A percentile compares a stretch with the other conserved stretches of the same genome.
phyloP scores from a whole-genome alignment of 1,140 invertebrate species.

The Meteorus sp. region DNA sequence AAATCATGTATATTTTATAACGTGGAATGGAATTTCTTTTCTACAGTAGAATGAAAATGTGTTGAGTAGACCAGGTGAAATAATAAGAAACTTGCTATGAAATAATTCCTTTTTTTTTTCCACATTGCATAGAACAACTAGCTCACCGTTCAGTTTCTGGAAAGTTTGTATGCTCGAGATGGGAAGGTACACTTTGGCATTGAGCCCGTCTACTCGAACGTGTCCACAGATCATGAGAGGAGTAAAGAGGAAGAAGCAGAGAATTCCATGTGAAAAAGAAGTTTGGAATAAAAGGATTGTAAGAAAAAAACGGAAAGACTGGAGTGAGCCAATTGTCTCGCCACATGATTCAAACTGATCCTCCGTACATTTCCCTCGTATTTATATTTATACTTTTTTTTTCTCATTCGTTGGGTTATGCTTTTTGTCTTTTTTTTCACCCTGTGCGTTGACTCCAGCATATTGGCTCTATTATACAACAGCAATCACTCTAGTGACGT shows the following conservation, averaged over 20 bases:
- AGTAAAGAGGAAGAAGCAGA: background rate
- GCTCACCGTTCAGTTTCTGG: conserved; percentile 3
- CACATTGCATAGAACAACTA: background rate
- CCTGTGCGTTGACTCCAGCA: background rate
- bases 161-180: conserved; percentile 21
- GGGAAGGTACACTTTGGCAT: conserved; percentile 23
- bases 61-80: background rate
- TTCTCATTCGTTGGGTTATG: background rate
- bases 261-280: background rate
- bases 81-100: background rate
- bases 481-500: conserved; percentile 20
- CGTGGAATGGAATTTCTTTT: too few relatives aligned
- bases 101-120: conserved; percentile 2
- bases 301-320: background rate
- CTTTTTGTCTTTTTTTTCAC: background rate
- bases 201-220: conserved; percentile 7
- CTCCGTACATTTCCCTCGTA: too few relatives aligned
- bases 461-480: conserved; percentile 13
- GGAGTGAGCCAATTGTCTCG: background rate
- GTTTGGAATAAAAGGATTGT: background rate
- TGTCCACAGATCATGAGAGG: background rate
- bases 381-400: too few relatives aligned
- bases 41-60: background rate
- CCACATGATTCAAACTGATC: too few relatives aligned
- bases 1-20: too few relatives aligned